A percentile compares a stretch with the other conserved stretches of the same genome.
phyloP scores from a whole-genome alignment of 2,113 vertebrate genomes.

The Lepus americanus region DNA sequence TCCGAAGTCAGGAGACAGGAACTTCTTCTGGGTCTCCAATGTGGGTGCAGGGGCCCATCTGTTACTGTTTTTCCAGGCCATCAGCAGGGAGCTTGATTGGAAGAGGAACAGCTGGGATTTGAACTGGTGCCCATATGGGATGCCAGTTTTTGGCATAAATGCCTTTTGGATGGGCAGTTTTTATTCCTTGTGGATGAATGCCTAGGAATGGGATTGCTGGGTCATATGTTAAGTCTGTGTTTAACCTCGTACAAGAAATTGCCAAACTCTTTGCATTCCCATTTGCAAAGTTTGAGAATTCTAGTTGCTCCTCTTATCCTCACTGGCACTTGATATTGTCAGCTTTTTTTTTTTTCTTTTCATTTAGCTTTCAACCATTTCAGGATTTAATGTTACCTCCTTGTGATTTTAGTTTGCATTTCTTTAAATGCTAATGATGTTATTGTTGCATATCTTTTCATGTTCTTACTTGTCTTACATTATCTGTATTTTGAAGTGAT shows the following conservation, averaged over 20 bases:
- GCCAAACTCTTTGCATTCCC: background rate
- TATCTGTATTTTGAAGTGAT: conserved; percentile 15
- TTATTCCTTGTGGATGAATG: conserved; percentile 4
- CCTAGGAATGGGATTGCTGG: background rate
- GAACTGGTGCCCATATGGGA: too few relatives aligned
- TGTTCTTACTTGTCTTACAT: background rate
- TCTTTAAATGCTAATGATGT: conserved; percentile 14
- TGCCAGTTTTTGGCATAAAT: background rate
- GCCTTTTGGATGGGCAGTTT: conserved; percentile 9
- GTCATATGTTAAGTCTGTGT: background rate
- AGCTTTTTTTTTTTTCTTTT: background rate
- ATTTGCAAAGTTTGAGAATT: background rate
- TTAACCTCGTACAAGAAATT: conserved; percentile 11
- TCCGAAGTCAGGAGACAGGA: too few relatives aligned
- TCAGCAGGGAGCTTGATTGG: too few relatives aligned
- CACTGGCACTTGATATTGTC: background rate
- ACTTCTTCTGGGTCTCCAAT: too few relatives aligned
- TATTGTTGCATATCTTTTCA: background rate
- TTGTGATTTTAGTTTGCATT: background rate
- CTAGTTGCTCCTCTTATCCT: background rate
- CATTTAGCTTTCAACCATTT: background rate
- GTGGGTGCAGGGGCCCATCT: too few relatives aligned
- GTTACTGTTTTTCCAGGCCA: too few relatives aligned
- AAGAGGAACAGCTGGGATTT: too few relatives aligned
- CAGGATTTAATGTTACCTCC: background rate